Evolutionary conservation across 2,797 vertebrate species (phyloP), one percentile per base, ranked within the genome.

Genomic region (Coregonus ussuriensis): DNA sequence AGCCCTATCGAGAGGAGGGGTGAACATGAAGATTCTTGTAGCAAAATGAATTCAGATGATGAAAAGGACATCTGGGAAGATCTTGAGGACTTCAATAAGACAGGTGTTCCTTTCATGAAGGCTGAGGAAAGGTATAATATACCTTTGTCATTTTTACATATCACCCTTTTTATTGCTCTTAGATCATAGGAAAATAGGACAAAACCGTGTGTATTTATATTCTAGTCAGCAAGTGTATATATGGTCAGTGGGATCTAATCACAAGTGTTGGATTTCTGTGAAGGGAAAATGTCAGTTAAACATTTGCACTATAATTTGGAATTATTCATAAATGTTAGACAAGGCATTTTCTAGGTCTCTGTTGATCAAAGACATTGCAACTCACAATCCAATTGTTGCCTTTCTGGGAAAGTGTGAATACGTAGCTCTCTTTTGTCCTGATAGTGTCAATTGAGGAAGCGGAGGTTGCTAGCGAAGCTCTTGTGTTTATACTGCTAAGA

Each of bases 121-220:
- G 91, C 88, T 41, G 93, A 95, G 78, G 90, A 94, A 52, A 95
- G 96, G 95, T 96, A 92, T 74, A 63, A 11, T 63, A 13, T 25
- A 25, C 56, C 56, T n/a, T 47, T 62, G 15, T 62, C n/a, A 62
- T 62, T 62, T 62, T 62, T 21, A 21, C 9, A 47, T 29, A 29
- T 7, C 56, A 65, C 54, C 18, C 65, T 51, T 51, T 51, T 33
- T 11, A 74, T 66, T n/a, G 41, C 7, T 13, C 15, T 7, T 9
- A 6, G 25, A 6, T 52, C 0, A 1, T 18, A 25, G 21, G 11
- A 63, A 63, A 63, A 63, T 62, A 7, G 15, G 16, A n/a, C 18
- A 62, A n/a, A 21, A 18, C 59, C 9, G 21, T 63, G 5, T 47
- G 9, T 47, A 0, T 47, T 0, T 47, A 2, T 47, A 37, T 37